Conservation (phyloP, 2,888 invertebrate species). For the Watsonalla cultraria region DNA sequence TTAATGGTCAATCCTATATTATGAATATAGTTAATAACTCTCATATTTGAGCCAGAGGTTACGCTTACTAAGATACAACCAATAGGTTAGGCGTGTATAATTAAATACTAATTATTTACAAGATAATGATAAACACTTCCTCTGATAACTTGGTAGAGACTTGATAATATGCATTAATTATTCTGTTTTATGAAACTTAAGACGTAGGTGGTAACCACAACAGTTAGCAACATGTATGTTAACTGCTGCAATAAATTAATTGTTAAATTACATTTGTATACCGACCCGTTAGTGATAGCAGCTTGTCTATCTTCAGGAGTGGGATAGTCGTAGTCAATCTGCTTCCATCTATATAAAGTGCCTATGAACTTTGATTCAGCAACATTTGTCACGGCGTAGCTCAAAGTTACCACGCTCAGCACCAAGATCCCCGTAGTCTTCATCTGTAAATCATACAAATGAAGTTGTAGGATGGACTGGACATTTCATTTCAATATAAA, state of each 20-base stretch:
- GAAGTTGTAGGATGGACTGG: no score
- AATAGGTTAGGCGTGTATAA: not conserved
- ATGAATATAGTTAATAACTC: no score
- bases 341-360: constrained; percentile 68
- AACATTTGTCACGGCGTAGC: constrained; percentile 18
- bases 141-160: not conserved
- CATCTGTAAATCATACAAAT: constrained; percentile 21
- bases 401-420: constrained; percentile 17
- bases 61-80: no score
- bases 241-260: no score
- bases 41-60: no score
- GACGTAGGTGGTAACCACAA: no score
- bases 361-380: constrained; percentile 40
- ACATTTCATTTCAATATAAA: no score
- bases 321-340: constrained; percentile 58
- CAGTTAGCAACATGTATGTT: no score
- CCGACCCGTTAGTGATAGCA: constrained; percentile 53
- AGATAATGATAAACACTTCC: not conserved
- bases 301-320: constrained; percentile 32
- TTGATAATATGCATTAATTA: not conserved
- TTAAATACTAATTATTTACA: not conserved
- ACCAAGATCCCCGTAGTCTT: constrained; percentile 13
- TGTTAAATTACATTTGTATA: not conserved
- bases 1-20: no score
- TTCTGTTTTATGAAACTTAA: not conserved